Evolutionary conservation across 2,888 invertebrate genomes (phyloP), one percentile per base, ranked within the genome.

Genomic region (Mythimna lalbum): DNA sequence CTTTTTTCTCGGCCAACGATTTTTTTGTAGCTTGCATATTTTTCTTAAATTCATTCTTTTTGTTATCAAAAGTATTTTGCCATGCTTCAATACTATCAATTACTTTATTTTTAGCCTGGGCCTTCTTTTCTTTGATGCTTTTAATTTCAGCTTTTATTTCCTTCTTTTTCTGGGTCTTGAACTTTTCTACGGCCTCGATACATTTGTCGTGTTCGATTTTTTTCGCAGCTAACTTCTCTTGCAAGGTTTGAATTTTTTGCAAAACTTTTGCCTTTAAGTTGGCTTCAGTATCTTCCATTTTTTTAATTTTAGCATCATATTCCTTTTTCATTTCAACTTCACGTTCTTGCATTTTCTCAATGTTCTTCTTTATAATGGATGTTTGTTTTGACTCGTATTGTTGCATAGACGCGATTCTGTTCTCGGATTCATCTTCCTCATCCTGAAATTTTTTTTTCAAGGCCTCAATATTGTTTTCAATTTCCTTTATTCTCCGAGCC

Each of bases 361-460:
- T 71, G 10, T 59, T 63, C 4, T 27, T 31, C 31, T 59, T 9
- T 12, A 56, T 43, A 17, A 2, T 19, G 1, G 7, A 39, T 62
- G 19, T n/a, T 31, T 71, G 61, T 70, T 60, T n/a, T 12, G 49
- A 69, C 33, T 56, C 27, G n/a, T 61, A 31, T 60, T 60, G 73
- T 61, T 77, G 60, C 77, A 61, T 36, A 27, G 21, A 27, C 27
- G 61, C 50, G 55, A 73, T 70, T 61, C 78, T 50, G 19, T 73
- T 70, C 21, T 73, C 50, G 2, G 77, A 55, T 76, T 76, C 60
- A 17, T 69, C 55, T 77, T 73, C 73, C 9, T 50, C 49, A 12
- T n/a, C 14, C 3, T 55, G 43, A 14, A 76, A 21, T 23, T 69
- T 69, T 1, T 69, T 55, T 33, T 61, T 55, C 60, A 76, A 63